Evolutionary conservation across 2,113 vertebrate species (phyloP).

Genomic region (Carassius gibelio): DNA sequence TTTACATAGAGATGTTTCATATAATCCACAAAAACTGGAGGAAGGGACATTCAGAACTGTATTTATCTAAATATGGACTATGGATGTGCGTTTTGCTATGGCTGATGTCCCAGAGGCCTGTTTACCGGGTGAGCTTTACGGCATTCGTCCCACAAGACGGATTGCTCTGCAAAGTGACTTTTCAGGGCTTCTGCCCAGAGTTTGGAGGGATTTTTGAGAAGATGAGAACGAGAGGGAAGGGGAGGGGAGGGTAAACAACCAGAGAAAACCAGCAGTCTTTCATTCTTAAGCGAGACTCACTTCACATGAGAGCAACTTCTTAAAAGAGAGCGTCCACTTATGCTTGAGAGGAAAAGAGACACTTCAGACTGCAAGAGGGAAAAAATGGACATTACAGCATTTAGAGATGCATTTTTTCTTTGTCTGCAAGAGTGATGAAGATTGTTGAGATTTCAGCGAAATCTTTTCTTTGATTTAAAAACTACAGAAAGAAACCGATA

Average conservation of each 20-base stretch:
- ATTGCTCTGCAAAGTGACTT: background rate
- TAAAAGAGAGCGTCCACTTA: background rate
- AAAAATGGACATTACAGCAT: background rate
- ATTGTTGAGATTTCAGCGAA: background rate
- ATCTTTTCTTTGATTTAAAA: background rate
- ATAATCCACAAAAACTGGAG: background rate
- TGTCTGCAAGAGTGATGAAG: background rate
- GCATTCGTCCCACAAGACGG: background rate
- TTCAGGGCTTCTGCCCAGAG: background rate
- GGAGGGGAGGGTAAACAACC: background rate
- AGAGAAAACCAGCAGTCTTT: background rate
- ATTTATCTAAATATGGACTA: conserved; percentile 23
- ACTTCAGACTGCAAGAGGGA: background rate
- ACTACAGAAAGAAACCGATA: background rate
- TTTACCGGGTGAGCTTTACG: conserved; percentile 21
- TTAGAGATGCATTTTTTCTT: background rate
- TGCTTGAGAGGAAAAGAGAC: background rate
- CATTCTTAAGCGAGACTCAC: background rate
- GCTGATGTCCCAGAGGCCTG: background rate
- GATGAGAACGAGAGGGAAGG: conserved; percentile 24
- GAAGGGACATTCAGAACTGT: background rate
- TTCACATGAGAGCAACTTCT: background rate
- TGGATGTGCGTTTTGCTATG: background rate
- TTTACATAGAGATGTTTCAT: background rate
- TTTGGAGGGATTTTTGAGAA: background rate